A percentile compares a stretch with the other conserved stretches of the same genome.
phyloP scores from a whole-genome alignment of 2,113 vertebrate species.

The Conger conger region DNA sequence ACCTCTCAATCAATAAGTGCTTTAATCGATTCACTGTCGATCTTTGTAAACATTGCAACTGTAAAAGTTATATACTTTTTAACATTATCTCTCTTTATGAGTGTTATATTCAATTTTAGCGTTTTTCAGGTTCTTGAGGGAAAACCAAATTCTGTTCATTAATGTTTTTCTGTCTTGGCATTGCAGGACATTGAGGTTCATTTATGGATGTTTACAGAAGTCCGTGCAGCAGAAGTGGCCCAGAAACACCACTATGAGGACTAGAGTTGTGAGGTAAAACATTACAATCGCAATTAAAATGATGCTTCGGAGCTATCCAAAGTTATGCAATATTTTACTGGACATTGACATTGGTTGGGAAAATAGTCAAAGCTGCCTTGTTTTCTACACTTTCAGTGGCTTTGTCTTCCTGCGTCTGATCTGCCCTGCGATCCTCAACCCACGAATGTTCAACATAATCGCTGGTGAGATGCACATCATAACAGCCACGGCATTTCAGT shows the following conservation, averaged over 20 bases:
- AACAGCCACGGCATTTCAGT: background rate
- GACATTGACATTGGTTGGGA: no score
- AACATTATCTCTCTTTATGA: no score
- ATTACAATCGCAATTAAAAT: background rate
- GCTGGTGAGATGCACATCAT: conserved; percentile 74
- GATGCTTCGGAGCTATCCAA: no score
- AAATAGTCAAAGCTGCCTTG: background rate
- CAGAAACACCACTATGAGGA: conserved; percentile 94
- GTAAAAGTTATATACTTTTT: no score
- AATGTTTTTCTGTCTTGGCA: background rate
- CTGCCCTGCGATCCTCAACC: conserved; percentile 96
- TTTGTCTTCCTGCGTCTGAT: conserved; percentile 98
- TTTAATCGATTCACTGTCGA: no score
- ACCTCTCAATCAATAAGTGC: no score
- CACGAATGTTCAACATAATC: conserved; percentile 98
- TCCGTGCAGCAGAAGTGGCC: conserved; percentile 97
- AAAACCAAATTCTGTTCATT: background rate
- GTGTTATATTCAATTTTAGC: no score
- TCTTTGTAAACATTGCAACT: no score
- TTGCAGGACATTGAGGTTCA: conserved; percentile 88
- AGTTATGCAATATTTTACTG: no score
- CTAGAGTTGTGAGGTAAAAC: conserved; percentile 93
- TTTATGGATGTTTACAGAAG: conserved; percentile 97
- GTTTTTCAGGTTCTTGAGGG: no score
- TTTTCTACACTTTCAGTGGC: conserved; percentile 72